Percentiles rank a stretch among this genome's conserved stretches.
Evolutionary conservation across 2,888 invertebrate genomes (phyloP).

Genomic region (Yponomeuta cagnagella): DNA sequence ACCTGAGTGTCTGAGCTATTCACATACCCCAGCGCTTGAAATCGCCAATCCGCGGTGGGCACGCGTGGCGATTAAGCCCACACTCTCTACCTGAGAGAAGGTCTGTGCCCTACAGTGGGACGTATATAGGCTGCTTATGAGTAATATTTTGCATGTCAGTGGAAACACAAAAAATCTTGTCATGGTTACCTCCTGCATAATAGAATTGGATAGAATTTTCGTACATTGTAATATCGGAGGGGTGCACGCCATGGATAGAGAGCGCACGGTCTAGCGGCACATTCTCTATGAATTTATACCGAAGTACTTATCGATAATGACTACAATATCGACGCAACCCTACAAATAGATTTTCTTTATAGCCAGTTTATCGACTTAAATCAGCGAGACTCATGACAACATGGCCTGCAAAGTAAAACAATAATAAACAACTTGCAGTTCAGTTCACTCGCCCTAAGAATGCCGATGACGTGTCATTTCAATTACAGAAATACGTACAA

Average conservation of each 20-base stretch:
- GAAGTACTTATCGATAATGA: conserved; percentile 54
- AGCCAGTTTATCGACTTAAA: conserved; percentile 2
- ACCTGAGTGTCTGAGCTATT: no score
- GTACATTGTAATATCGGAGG: conserved; percentile 35
- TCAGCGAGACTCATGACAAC: neutral
- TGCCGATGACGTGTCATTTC: neutral
- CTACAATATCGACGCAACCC: conserved; percentile 36
- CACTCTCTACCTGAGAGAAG: no score
- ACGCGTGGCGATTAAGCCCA: no score
- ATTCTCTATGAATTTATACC: conserved; percentile 49
- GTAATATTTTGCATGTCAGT: no score
- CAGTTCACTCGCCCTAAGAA: no score
- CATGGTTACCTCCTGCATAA: conserved; percentile 55
- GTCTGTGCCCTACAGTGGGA: no score
- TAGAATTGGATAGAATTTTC: conserved; percentile 32
- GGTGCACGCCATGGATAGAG: conserved; percentile 27
- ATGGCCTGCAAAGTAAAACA: neutral
- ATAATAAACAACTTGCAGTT: neutral
- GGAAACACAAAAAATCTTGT: conserved; percentile 8
- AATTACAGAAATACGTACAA: neutral
- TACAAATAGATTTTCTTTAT: conserved; percentile 2
- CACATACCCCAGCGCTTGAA: no score
- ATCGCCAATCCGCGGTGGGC: no score
- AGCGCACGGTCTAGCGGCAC: conserved; percentile 53
- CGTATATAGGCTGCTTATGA: no score